A percentile compares a stretch with the other conserved stretches of the same genome.
phyloP scores from a whole-genome alignment of 2,797 vertebrate species.

The Platyrinchus mystaceus region DNA sequence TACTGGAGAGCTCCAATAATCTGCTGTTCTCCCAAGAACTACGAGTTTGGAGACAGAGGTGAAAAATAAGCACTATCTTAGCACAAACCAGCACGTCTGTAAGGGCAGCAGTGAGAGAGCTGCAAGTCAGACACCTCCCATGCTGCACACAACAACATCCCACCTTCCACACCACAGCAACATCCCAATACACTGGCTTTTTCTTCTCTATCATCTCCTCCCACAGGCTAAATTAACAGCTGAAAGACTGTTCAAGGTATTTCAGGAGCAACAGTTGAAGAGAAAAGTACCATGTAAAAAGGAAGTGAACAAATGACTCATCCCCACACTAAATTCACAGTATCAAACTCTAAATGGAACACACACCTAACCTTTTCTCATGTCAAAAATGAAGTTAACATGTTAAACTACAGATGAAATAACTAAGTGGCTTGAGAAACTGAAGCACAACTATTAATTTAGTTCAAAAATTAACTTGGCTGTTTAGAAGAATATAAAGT shows the following conservation, averaged over 20 bases:
- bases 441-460: slow-evolving; percentile 64
- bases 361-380: slow-evolving; percentile 65
- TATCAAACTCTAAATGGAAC: slow-evolving; percentile 54
- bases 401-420: slow-evolving; percentile 63
- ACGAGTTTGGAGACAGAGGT: background rate
- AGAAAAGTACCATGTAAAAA: slow-evolving; percentile 38
- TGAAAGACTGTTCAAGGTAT: slow-evolving; percentile 12
- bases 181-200: slow-evolving; percentile 47
- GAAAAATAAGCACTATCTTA: background rate
- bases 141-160: slow-evolving; percentile 21
- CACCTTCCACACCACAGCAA: slow-evolving; percentile 31
- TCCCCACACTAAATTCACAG: slow-evolving; percentile 51
- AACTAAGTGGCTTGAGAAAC: slow-evolving; percentile 64
- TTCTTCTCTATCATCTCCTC: slow-evolving; percentile 58
- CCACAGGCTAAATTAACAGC: slow-evolving; percentile 20
- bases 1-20: slow-evolving; percentile 8
- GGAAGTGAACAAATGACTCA: slow-evolving; percentile 53
- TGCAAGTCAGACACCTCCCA: slow-evolving; percentile 35
- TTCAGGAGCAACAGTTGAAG: slow-evolving; percentile 43
- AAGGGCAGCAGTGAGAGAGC: slow-evolving; percentile 4
- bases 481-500: slow-evolving; percentile 64
- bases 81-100: background rate
- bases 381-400: slow-evolving; percentile 57
- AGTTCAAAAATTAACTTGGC: slow-evolving; percentile 58
- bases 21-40: background rate